These are phyloP conservation scores for Enteromius treurensis DNA, from an alignment of 2,797 vertebrate genomes.

Conservation along the genomic window DNA sequence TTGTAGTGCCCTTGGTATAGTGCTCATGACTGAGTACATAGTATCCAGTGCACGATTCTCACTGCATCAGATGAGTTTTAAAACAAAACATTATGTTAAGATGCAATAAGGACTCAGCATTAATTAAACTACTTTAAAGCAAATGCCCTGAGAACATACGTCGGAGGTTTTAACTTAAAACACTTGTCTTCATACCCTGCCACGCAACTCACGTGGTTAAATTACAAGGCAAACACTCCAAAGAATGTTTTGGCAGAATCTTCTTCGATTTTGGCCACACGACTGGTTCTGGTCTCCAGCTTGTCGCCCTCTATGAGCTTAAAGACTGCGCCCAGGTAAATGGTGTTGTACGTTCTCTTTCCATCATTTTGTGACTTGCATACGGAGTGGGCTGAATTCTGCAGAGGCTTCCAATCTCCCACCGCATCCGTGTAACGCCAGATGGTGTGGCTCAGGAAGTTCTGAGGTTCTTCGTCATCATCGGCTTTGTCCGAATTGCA, in stretches of 20 bases:
- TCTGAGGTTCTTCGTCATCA: rapidly evolving
- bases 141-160: conserved; percentile 43
- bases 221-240: conserved; percentile 77
- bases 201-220: not conserved
- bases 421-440: conserved; percentile 54
- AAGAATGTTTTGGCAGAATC: conserved; percentile 71
- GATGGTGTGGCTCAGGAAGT: conserved; percentile 70
- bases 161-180: conserved; percentile 57
- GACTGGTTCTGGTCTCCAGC: conserved; percentile 60
- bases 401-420: conserved; percentile 36
- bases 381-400: conserved; percentile 65
- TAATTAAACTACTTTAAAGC: not conserved
- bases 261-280: conserved; percentile 44
- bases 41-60: conserved; percentile 18
- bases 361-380: conserved; percentile 53
- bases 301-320: conserved; percentile 64
- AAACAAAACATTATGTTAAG: not conserved
- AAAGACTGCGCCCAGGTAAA: conserved; percentile 78
- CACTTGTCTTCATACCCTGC: conserved; percentile 23
- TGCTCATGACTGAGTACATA: conserved; percentile 31
- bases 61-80: conserved; percentile 14
- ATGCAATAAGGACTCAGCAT: conserved; percentile 22
- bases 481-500: conserved; percentile 48
- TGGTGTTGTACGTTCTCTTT: conserved; percentile 57
- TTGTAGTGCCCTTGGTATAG: conserved; percentile 35